Conservation (phyloP, 2,888 invertebrate genomes). For the Torymus tubicola region DNA sequence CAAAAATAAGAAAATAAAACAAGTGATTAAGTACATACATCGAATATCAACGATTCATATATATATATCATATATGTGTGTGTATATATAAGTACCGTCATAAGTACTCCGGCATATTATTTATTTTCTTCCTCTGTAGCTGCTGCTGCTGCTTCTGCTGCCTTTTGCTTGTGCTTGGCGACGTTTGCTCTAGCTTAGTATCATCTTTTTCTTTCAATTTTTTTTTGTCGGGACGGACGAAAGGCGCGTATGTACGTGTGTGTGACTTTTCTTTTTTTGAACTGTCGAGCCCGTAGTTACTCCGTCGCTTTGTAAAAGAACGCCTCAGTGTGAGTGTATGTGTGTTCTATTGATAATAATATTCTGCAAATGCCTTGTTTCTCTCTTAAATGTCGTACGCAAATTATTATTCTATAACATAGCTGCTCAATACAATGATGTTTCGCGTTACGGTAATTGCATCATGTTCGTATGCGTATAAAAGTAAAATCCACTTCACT, state of each 20-base stretch:
- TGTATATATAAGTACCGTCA: conserved; percentile 51
- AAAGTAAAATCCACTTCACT: conserved; percentile 31
- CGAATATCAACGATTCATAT: conserved; percentile 61
- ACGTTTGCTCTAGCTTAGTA: conserved; percentile 48
- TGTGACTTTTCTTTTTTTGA: conserved; percentile 51
- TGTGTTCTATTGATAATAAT: not conserved
- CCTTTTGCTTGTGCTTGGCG: conserved; percentile 55
- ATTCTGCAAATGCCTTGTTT: conserved; percentile 10
- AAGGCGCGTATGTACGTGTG: conserved; percentile 52
- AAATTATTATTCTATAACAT: too few species aligned
- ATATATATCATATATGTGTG: conserved; percentile 43
- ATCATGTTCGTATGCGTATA: too few species aligned
- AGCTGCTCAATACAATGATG: too few species aligned
- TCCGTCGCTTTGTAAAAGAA: conserved; percentile 40
- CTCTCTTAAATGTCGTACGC: conserved; percentile 9
- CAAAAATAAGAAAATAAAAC: conserved; percentile 56
- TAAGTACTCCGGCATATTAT: conserved; percentile 51
- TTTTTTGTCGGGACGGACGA: conserved; percentile 65
- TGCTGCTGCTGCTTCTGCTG: too few species aligned
- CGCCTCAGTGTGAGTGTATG: not conserved
- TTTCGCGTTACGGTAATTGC: too few species aligned
- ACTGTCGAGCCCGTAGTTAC: conserved; percentile 17
- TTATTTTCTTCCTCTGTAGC: conserved; percentile 17
- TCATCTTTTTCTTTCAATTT: conserved; percentile 40
- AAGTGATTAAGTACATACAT: conserved; percentile 71